These are phyloP conservation scores for Patella caerulea DNA, from an alignment of 2,888 invertebrate genomes.

Conservation along the genomic window DNA sequence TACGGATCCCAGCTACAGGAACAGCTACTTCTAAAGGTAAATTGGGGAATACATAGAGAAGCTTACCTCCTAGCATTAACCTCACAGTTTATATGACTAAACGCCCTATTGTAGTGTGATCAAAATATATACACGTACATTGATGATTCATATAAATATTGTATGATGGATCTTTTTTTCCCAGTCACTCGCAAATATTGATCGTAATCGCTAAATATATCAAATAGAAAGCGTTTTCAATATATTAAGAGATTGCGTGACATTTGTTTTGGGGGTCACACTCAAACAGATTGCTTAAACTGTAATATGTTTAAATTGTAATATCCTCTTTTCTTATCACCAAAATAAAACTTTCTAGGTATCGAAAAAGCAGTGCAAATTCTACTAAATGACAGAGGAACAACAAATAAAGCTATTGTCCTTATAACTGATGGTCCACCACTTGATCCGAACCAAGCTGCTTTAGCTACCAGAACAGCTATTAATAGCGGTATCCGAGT, in stretches of 20 bases:
- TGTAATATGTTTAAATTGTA: too few species aligned
- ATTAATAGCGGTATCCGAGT: slow-evolving; percentile 4
- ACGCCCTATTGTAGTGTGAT: background rate
- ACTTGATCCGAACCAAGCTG: background rate
- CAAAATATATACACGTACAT: too few species aligned
- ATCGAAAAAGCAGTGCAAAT: background rate
- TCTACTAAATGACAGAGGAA: background rate
- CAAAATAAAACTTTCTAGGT: too few species aligned
- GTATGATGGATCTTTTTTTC: too few species aligned
- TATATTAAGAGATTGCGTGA: too few species aligned
- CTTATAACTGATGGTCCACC: slow-evolving; percentile 24
- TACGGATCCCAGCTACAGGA: slow-evolving; percentile 14
- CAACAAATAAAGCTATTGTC: background rate
- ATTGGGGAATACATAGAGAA: background rate
- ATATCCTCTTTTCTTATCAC: too few species aligned
- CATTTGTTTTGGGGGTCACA: too few species aligned
- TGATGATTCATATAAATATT: too few species aligned
- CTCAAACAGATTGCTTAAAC: too few species aligned
- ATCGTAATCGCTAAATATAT: too few species aligned
- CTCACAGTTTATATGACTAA: background rate
- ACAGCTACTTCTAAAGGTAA: slow-evolving; percentile 15
- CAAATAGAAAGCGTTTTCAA: too few species aligned
- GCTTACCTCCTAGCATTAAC: background rate
- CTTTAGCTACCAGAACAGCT: background rate
- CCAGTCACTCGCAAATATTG: too few species aligned